Conservation (phyloP, 2,113 vertebrate species). For the Nasalis larvatus region DNA sequence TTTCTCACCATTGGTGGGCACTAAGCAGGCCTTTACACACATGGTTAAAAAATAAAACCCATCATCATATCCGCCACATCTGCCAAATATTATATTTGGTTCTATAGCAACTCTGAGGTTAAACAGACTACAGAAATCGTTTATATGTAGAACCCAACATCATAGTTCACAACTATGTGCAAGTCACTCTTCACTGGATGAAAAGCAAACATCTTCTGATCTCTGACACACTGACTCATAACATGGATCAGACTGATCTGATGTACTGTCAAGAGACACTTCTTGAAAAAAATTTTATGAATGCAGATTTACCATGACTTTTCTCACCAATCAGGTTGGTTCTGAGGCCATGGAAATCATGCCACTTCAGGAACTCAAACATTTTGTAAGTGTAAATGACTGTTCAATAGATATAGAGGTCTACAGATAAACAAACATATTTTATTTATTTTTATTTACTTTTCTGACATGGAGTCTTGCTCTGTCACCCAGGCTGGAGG, state of each 20-base stretch:
- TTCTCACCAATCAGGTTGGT: background rate
- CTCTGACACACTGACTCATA: background rate
- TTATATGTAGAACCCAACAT: background rate
- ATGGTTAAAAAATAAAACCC: background rate
- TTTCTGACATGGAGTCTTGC: too few relatives aligned
- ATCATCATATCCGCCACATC: background rate
- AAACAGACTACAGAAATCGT: background rate
- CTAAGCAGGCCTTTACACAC: background rate
- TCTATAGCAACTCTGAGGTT: background rate
- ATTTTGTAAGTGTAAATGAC: slow-evolving; percentile 6
- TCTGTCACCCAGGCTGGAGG: too few relatives aligned
- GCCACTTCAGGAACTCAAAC: background rate
- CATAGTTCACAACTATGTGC: background rate
- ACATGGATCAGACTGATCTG: background rate
- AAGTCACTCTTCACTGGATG: background rate
- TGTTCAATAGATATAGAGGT: background rate
- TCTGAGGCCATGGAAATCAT: background rate
- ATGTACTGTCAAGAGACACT: background rate
- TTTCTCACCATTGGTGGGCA: background rate
- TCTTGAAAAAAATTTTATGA: background rate
- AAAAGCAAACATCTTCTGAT: background rate
- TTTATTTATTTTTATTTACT: background rate
- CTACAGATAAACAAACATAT: background rate
- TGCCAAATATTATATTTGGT: background rate
- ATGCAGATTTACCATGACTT: background rate